Evolutionary conservation across 2,888 invertebrate genomes (phyloP).

Genomic region (Amiota minor): DNA sequence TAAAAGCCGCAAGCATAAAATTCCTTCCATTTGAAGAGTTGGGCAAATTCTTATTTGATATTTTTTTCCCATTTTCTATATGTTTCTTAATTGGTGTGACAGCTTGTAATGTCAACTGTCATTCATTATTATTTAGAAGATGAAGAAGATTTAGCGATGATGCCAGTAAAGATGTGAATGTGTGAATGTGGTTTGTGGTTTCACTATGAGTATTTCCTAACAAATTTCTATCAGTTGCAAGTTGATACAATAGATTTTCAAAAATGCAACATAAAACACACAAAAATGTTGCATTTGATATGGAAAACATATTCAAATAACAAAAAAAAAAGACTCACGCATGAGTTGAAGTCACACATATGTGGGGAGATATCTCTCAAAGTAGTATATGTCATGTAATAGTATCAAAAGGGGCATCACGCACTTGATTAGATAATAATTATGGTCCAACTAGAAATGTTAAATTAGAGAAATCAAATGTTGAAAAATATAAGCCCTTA

Average conservation of each 20-base stretch:
- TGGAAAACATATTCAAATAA: conserved; percentile 27
- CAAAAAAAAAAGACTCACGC: conserved; percentile 51
- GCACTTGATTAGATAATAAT: neutral
- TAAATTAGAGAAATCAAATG: no score
- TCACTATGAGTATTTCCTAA: no score
- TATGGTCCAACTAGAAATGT: no score
- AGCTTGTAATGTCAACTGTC: conserved; percentile 26
- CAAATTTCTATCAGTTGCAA: no score
- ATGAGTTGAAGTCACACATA: neutral
- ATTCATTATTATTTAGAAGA: conserved; percentile 13
- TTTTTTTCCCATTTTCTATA: no score
- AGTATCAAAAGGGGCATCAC: neutral
- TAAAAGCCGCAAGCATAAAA: conserved; percentile 1
- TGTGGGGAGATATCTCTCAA: neutral
- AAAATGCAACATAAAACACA: conserved; percentile 34
- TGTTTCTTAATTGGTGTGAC: conserved; percentile 21
- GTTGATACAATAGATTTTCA: conserved; percentile 37
- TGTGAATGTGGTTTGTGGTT: no score
- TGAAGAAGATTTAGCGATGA: no score
- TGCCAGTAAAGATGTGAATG: neutral
- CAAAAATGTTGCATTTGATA: conserved; percentile 13
- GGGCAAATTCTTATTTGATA: conserved; percentile 6
- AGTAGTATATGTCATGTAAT: neutral
- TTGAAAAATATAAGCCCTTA: no score
- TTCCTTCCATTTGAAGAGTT: neutral